phyloP scores from a whole-genome alignment of 2,888 invertebrate species.

The Clepsis dumicolana region DNA sequence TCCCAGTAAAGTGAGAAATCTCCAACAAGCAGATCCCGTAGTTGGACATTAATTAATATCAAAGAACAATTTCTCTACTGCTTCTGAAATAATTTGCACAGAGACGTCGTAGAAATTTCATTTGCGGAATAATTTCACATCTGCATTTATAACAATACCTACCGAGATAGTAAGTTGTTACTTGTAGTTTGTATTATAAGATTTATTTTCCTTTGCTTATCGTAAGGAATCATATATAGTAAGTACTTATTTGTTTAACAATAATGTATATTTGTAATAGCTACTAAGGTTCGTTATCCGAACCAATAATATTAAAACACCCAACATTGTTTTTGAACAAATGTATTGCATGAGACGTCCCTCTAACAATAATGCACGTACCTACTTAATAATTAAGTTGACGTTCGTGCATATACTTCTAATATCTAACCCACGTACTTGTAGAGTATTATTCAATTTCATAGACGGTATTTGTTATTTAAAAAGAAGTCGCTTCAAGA shows the following conservation, averaged over 20 bases:
- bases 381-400: too few species aligned
- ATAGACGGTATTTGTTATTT: background rate
- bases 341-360: too few species aligned
- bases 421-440: background rate
- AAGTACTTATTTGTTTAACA: too few species aligned
- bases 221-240: background rate
- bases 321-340: too few species aligned
- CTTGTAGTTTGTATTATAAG: slow-evolving; percentile 7
- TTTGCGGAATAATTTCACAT: slow-evolving; percentile 14
- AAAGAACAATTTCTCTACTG: slow-evolving; percentile 7
- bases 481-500: background rate
- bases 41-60: slow-evolving; percentile 5
- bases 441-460: background rate
- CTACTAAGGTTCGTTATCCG: too few species aligned
- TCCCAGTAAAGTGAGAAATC: background rate
- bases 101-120: slow-evolving; percentile 9
- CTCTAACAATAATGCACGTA: too few species aligned
- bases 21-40: slow-evolving; percentile 1
- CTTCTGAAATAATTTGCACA: slow-evolving; percentile 1
- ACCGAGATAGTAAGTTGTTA: background rate
- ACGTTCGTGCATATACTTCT: too few species aligned
- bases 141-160: slow-evolving; percentile 6
- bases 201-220: background rate
- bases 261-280: background rate
- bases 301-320: too few species aligned